Percentiles rank a stretch among this genome's conserved stretches.
Conservation (phyloP, 2,888 invertebrate genomes). For the Drosophila vallismaia region DNA sequence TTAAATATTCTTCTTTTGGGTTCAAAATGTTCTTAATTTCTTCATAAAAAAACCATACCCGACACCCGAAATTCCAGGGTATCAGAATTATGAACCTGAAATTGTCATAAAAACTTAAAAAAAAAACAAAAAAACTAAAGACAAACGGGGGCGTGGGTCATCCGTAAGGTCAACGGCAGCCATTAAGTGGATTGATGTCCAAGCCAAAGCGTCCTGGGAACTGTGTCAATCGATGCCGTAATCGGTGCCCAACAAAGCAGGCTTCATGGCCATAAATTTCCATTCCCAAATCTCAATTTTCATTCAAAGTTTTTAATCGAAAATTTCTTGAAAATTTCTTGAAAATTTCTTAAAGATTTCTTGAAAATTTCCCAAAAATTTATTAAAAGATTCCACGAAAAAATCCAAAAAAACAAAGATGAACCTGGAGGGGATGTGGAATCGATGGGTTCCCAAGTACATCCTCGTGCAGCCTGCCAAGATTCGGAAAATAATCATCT, state of each 20-base stretch:
- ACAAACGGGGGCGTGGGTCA: not conserved
- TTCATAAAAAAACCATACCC: not conserved
- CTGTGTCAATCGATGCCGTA: slow-evolving; percentile 56
- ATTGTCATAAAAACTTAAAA: slow-evolving; percentile 53
- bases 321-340: too few relatives aligned
- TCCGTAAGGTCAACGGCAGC: slow-evolving; percentile 29
- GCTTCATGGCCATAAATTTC: slow-evolving; percentile 9
- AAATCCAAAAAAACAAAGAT: not conserved
- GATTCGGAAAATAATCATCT: slow-evolving; percentile 19
- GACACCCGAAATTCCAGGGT: slow-evolving; percentile 8
- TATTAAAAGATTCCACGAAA: too few relatives aligned
- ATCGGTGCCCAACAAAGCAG: not conserved
- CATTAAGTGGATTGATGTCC: slow-evolving; percentile 64
- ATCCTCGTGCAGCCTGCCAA: not conserved
- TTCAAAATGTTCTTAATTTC: too few relatives aligned
- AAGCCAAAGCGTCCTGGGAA: slow-evolving; percentile 44
- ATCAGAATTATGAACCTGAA: slow-evolving; percentile 46
- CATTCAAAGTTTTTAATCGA: not conserved
- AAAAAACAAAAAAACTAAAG: not conserved
- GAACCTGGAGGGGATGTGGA: not conserved
- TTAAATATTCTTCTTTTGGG: too few relatives aligned
- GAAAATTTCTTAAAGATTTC: too few relatives aligned
- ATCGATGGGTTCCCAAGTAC: not conserved
- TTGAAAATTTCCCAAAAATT: too few relatives aligned
- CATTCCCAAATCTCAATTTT: slow-evolving; percentile 3